phyloP scores from a whole-genome alignment of 2,113 vertebrate species.

The Pelobates fuscus region DNA sequence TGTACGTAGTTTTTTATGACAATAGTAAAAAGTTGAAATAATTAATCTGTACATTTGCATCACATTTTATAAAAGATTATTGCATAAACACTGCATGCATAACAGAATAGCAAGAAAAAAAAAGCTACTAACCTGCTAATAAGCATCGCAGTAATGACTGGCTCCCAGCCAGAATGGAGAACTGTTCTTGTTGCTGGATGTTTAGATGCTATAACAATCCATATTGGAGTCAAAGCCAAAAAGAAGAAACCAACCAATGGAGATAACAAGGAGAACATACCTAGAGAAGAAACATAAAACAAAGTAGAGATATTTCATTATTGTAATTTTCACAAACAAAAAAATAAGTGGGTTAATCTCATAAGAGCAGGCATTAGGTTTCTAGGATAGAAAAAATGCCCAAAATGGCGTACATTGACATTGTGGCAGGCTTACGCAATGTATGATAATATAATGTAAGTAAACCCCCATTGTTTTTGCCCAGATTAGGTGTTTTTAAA shows the following conservation, averaged over 20 bases:
- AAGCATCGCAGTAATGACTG: conserved; percentile 97
- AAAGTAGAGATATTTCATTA: background rate
- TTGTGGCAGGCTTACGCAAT: too few relatives aligned
- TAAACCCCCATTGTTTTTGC: too few relatives aligned
- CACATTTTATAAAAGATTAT: too few relatives aligned
- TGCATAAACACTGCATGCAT: too few relatives aligned
- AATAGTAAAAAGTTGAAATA: too few relatives aligned
- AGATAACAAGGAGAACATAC: conserved; percentile 84
- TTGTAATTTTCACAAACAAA: background rate
- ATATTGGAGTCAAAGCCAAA: conserved; percentile 91
- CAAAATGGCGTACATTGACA: too few relatives aligned
- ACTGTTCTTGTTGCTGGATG: conserved; percentile 94
- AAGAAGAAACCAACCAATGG: conserved; percentile 92
- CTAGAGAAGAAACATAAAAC: conserved; percentile 65
- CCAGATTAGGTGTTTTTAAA: too few relatives aligned
- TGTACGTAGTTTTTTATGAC: too few relatives aligned
- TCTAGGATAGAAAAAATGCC: background rate
- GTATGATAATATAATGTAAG: too few relatives aligned
- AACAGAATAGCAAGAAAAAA: background rate
- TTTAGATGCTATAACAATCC: conserved; percentile 93
- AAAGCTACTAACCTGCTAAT: conserved; percentile 86
- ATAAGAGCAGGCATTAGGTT: too few relatives aligned
- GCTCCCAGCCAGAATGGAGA: conserved; percentile 96
- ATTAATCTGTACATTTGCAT: too few relatives aligned
- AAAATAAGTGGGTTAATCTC: too few relatives aligned